phyloP scores from a whole-genome alignment of 2,888 invertebrate genomes.

The Drosophila nr. perissopoda region DNA sequence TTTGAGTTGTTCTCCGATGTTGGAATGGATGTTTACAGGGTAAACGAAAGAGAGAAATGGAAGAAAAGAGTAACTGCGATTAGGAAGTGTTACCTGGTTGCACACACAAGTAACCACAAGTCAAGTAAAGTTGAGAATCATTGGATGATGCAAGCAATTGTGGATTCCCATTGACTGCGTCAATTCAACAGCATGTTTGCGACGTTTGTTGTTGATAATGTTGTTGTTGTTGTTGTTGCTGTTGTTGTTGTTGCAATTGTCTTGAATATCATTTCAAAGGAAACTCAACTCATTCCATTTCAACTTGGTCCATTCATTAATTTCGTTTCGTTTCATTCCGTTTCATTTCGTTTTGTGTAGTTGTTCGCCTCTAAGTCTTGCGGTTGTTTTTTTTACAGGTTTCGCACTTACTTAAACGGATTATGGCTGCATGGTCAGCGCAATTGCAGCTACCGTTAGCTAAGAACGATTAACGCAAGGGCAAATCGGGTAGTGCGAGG shows the following conservation, averaged over 20 bases:
- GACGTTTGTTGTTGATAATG: slow-evolving; percentile 10
- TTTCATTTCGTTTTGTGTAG: slow-evolving; percentile 19
- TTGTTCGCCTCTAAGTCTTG: slow-evolving; percentile 20
- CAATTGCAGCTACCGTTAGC: slow-evolving; percentile 36
- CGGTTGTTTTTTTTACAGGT: slow-evolving; percentile 23
- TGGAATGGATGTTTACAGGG: slow-evolving; percentile 4
- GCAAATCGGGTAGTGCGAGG: slow-evolving; percentile 6
- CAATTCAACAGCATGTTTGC: slow-evolving; percentile 12
- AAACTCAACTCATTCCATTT: slow-evolving; percentile 17
- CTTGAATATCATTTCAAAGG: slow-evolving; percentile 17
- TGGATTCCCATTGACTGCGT: slow-evolving; percentile 27
- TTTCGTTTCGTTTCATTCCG: slow-evolving; percentile 4
- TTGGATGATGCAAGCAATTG: slow-evolving; percentile 36
- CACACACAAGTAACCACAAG: slow-evolving; percentile 9
- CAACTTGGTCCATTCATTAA: neutral
- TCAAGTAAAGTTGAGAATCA: slow-evolving; percentile 23
- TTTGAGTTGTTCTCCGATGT: neutral
- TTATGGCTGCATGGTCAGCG: slow-evolving; percentile 46
- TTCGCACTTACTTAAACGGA: slow-evolving; percentile 30
- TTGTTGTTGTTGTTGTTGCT: slow-evolving; percentile 7
- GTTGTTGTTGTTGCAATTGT: slow-evolving; percentile 1
- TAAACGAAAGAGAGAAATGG: neutral
- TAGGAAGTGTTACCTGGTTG: neutral
- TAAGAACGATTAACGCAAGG: slow-evolving; percentile 49
- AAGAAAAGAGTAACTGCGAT: neutral